Conservation (phyloP, 2,113 vertebrate species). For the Vidua macroura region DNA sequence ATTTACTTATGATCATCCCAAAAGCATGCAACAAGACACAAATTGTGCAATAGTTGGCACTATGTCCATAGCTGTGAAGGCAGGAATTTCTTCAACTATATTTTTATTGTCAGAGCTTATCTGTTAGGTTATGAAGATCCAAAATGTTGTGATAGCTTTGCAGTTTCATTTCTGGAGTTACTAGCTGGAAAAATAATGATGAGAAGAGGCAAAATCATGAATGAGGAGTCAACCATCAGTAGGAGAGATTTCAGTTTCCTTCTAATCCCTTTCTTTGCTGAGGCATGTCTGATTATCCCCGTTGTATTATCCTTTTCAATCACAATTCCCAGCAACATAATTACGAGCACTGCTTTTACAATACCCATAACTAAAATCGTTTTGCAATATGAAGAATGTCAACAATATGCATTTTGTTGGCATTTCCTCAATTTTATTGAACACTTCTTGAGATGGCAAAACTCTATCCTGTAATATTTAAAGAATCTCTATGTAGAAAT, state of each 20-base stretch:
- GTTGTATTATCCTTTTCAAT: not conserved
- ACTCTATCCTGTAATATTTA: not conserved
- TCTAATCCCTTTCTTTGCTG: not conserved
- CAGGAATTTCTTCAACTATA: not conserved
- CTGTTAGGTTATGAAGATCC: not conserved
- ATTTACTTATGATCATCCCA: not conserved
- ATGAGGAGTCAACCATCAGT: not conserved
- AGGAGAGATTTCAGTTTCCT: not conserved
- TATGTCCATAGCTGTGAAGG: not conserved
- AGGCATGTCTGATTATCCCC: not conserved
- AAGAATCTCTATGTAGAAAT: not conserved
- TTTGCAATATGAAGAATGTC: conserved; percentile 32
- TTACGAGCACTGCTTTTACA: conserved; percentile 40
- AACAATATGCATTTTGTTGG: not conserved
- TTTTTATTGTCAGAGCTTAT: not conserved
- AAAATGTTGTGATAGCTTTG: not conserved
- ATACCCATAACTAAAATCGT: not conserved
- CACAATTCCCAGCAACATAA: not conserved
- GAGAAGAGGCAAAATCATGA: not conserved
- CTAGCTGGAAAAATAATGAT: not conserved
- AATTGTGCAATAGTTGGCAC: not conserved
- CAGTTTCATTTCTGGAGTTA: not conserved
- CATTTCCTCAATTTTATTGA: not conserved
- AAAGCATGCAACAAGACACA: not conserved
- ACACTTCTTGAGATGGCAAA: not conserved